A percentile compares a stretch with the other conserved stretches of the same genome.
Conservation (phyloP, 2,113 vertebrate species). For the Indri indri region DNA sequence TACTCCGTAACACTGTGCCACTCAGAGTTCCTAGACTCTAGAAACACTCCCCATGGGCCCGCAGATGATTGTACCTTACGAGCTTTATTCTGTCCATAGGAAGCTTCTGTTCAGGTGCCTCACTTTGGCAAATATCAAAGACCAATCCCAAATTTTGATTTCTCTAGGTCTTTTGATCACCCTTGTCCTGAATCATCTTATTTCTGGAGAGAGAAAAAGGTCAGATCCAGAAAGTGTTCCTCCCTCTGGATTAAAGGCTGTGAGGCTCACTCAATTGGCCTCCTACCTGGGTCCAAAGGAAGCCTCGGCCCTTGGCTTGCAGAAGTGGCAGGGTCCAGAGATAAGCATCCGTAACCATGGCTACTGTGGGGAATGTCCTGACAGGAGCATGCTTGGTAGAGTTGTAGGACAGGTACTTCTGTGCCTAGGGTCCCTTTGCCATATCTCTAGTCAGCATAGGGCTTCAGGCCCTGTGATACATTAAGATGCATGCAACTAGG, state of each 20-base stretch:
- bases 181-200: background rate
- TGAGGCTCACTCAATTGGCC: background rate
- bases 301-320: background rate
- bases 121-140: background rate
- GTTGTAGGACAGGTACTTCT: background rate
- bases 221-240: background rate
- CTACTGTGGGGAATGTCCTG: background rate
- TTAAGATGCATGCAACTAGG: background rate
- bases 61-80: background rate
- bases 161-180: constrained; percentile 7
- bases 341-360: background rate
- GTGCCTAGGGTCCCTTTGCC: background rate
- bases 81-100: background rate
- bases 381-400: background rate
- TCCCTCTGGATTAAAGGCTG: background rate
- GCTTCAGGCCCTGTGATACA: background rate
- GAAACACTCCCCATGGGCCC: background rate
- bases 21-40: background rate
- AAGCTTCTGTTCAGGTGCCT: background rate
- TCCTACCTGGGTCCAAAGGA: background rate
- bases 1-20: accelerated
- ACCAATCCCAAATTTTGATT: background rate
- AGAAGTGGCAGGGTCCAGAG: background rate
- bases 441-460: background rate
- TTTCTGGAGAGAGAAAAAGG: background rate